phyloP scores from a whole-genome alignment of 1,140 invertebrate genomes.

The Drosophila busckii region DNA sequence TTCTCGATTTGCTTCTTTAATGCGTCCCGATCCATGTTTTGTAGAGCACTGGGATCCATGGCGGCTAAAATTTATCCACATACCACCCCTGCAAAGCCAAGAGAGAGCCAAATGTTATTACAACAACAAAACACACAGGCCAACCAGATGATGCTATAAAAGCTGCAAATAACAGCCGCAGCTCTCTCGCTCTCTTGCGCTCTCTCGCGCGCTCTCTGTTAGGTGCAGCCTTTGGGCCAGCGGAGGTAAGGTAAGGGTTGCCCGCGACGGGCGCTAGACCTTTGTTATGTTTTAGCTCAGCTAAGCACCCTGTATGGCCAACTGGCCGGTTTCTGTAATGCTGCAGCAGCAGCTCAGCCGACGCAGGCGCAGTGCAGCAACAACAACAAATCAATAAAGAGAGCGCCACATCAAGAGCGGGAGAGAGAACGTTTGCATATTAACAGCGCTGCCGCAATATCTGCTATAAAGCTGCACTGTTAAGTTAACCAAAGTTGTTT shows the following conservation, averaged over 20 bases:
- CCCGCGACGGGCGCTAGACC: too few relatives aligned
- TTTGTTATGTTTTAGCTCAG: slow-evolving; percentile 11
- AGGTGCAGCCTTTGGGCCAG: neutral
- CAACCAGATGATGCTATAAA: slow-evolving; percentile 34
- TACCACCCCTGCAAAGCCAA: slow-evolving; percentile 76
- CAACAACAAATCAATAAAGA: slow-evolving; percentile 63
- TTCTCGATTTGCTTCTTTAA: slow-evolving; percentile 98
- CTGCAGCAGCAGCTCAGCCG: slow-evolving; percentile 21
- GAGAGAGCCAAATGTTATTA: slow-evolving; percentile 29
- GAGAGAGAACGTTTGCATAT: neutral
- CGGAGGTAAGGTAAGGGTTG: slow-evolving; percentile 6
- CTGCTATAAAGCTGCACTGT: slow-evolving; percentile 51
- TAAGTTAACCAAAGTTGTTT: slow-evolving; percentile 44
- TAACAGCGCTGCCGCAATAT: slow-evolving; percentile 55
- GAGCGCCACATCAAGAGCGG: neutral
- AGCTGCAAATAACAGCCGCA: slow-evolving; percentile 50
- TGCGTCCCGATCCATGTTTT: slow-evolving; percentile 97
- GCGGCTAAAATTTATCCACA: slow-evolving; percentile 80
- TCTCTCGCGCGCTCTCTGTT: neutral
- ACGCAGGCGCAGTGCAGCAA: slow-evolving; percentile 46
- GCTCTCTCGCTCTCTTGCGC: neutral
- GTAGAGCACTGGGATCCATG: slow-evolving; percentile 94
- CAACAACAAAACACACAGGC: slow-evolving; percentile 20
- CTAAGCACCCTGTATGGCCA: slow-evolving; percentile 38
- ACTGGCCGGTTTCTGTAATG: slow-evolving; percentile 30